phyloP scores from a whole-genome alignment of 2,113 vertebrate species.

The Miniopterus natalensis region DNA sequence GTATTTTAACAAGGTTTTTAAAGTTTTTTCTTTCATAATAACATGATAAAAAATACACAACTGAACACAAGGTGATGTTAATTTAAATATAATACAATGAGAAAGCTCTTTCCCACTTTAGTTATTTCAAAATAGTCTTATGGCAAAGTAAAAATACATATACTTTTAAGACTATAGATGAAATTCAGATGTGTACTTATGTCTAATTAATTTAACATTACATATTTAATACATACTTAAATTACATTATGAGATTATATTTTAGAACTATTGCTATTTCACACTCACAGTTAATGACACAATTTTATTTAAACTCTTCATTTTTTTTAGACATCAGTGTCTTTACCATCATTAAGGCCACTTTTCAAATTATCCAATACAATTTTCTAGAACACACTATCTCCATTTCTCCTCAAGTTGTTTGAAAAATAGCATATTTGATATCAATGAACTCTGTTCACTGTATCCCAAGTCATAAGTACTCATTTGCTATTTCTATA shows the following conservation, averaged over 20 bases:
- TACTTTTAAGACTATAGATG: neutral
- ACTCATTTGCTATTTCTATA: neutral
- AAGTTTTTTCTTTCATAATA: slow-evolving; percentile 34
- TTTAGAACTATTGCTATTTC: slow-evolving; percentile 10
- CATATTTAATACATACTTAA: neutral
- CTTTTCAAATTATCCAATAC: slow-evolving; percentile 16
- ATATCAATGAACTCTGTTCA: neutral
- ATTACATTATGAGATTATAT: slow-evolving; percentile 9
- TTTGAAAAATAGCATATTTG: neutral
- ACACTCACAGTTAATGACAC: slow-evolving; percentile 23
- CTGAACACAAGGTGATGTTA: neutral
- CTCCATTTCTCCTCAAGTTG: slow-evolving; percentile 37
- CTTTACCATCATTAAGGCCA: slow-evolving; percentile 16
- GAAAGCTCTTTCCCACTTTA: neutral
- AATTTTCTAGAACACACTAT: slow-evolving; percentile 31
- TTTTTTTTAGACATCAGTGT: neutral
- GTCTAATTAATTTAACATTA: neutral
- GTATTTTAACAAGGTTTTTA: neutral
- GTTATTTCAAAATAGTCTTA: neutral
- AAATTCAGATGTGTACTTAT: neutral
- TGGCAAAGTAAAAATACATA: neutral
- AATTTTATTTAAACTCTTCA: slow-evolving; percentile 3
- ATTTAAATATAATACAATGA: neutral
- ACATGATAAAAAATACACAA: neutral
- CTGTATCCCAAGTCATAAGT: neutral